Evolutionary conservation across 2,888 invertebrate genomes (phyloP), one percentile per base, ranked within the genome.

Genomic region (Byasa hedistus): DNA sequence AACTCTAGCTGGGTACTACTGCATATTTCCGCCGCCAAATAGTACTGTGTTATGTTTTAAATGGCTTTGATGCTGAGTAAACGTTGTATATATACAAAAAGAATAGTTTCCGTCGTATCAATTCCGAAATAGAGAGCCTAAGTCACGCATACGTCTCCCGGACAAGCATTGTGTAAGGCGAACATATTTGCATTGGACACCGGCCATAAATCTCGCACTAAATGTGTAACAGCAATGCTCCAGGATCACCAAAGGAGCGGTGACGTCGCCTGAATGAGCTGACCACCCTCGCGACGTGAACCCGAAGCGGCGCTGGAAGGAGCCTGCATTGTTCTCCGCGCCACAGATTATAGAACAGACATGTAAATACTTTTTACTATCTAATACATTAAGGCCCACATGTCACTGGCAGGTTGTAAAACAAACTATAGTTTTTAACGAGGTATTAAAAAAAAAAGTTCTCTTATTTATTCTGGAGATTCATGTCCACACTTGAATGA

Each of bases 201-300:
- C 57, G 58, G 44, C 51, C 66, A 44, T 66, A 66, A 62, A 66
- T 62, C 62, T 24, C 44, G 57, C 57, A 12, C 61, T 61, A 54
- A 39, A 66, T 61, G 57, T 61, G 57, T 52, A 57, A 24, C 57
- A 19, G 57, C 32, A 39, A 19, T 24, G 61, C 21, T 44, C 32
- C 51, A 58, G 61, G 62, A 59, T 54, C 52, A 21, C 32, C 10
- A 36, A 61, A 64, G 61, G 63, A 58, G 55, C 57, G 60, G 17
- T 64, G 63, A 52, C 56, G 61, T 59, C 59, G 59, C 64, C 51
- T 27, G 54, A 74, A 75, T 73, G 72, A 71, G 70, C 67, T 75
- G 79, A 74, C 79, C 78, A 79, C 78, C 77, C 78, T 76, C 65
- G 70, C 69, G 72, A 71, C 66, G 60, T 66, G 68, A 66, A 68